Conservation (phyloP, 2,888 invertebrate genomes). For the Acanthosoma haemorrhoidale region DNA sequence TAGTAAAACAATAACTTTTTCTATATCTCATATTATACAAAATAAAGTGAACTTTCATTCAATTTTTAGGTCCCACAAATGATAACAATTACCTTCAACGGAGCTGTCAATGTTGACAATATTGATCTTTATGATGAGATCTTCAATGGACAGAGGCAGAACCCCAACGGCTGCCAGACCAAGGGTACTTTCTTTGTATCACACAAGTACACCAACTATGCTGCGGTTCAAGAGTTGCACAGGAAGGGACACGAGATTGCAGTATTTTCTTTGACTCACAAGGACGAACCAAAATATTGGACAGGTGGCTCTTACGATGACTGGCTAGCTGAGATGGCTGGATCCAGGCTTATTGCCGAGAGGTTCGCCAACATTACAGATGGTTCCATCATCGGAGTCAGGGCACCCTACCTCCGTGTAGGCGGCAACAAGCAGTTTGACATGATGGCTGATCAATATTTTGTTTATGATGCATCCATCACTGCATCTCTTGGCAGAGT, state of each 20-base stretch:
- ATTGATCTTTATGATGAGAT: constrained; percentile 86
- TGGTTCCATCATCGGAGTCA: constrained; percentile 69
- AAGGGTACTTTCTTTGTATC: constrained; percentile 87
- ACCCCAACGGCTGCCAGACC: constrained; percentile 84
- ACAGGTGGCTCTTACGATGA: constrained; percentile 78
- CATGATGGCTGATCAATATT: constrained; percentile 95
- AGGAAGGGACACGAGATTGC: constrained; percentile 86
- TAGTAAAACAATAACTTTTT: too few species aligned
- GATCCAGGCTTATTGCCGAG: constrained; percentile 77
- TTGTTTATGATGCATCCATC: constrained; percentile 90
- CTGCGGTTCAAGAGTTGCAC: constrained; percentile 82
- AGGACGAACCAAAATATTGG: constrained; percentile 89
- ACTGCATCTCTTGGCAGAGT: constrained; percentile 82
- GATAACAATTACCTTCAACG: constrained; percentile 89
- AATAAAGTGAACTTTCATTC: neutral
- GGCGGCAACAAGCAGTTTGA: constrained; percentile 93
- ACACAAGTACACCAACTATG: constrained; percentile 88
- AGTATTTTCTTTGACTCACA: constrained; percentile 87
- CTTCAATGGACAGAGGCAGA: constrained; percentile 76
- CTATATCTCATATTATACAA: neutral
- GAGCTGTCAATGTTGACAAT: constrained; percentile 87
- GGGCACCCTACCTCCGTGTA: constrained; percentile 54
- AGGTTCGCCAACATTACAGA: constrained; percentile 88
- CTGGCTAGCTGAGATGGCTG: constrained; percentile 94
- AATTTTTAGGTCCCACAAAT: constrained; percentile 69